A percentile compares a stretch with the other conserved stretches of the same genome.
Evolutionary conservation across 2,113 vertebrate species (phyloP).

Genomic region (Carollia perspicillata): DNA sequence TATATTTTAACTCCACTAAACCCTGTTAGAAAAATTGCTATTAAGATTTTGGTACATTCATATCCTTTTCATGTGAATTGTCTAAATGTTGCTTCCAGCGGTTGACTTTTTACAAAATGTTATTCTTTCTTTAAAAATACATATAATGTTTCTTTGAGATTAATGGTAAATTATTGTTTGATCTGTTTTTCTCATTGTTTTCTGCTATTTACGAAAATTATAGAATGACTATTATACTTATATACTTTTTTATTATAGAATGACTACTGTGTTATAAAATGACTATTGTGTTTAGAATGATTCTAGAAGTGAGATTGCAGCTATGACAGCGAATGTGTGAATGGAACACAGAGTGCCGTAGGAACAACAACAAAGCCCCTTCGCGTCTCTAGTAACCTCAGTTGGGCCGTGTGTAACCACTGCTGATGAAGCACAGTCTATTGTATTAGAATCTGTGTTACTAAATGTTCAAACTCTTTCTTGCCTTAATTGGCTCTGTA

Average conservation of each 20-base stretch:
- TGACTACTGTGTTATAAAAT: background rate
- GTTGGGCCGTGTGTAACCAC: background rate
- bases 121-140: background rate
- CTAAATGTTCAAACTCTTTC: background rate
- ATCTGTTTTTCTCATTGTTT: conserved; percentile 8
- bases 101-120: conserved; percentile 13
- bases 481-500: background rate
- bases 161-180: background rate
- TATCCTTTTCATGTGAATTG: conserved; percentile 91
- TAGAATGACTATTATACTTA: background rate
- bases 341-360: background rate
- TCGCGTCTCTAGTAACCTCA: background rate
- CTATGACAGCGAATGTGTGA: background rate
- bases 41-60: conserved; percentile 97
- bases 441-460: background rate
- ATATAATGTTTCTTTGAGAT: background rate
- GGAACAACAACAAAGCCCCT: background rate
- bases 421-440: background rate
- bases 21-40: conserved; percentile 94
- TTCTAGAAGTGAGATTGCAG: background rate
- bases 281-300: background rate
- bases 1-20: conserved; percentile 97
- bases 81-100: conserved; percentile 37
- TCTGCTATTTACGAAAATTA: background rate
- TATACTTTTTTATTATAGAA: background rate